phyloP scores from a whole-genome alignment of 2,113 vertebrate genomes.

The Micronycteris hirsuta region DNA sequence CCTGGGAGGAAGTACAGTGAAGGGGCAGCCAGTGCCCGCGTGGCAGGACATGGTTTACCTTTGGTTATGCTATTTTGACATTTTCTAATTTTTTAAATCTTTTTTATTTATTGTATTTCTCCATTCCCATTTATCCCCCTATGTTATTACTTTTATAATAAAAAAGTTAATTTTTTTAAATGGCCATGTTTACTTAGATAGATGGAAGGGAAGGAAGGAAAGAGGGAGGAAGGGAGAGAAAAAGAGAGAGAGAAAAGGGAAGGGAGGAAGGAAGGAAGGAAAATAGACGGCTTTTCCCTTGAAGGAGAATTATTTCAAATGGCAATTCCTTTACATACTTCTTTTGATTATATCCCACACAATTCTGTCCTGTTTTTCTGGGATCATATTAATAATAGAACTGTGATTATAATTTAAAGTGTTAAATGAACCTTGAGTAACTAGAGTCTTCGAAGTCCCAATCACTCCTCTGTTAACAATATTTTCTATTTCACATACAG shows the following conservation, averaged over 20 bases:
- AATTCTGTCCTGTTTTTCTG: constrained; percentile 1
- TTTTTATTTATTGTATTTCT: no score
- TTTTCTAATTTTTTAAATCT: not conserved
- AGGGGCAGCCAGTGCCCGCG: not conserved
- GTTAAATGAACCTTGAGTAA: not conserved
- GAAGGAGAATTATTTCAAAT: not conserved
- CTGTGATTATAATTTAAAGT: constrained; percentile 3
- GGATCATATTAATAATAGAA: constrained; percentile 46
- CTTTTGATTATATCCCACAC: not conserved
- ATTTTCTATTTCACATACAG: constrained; percentile 33
- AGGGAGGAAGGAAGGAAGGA: not conserved
- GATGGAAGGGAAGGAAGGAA: not conserved
- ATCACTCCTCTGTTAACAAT: not conserved
- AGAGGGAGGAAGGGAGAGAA: no score
- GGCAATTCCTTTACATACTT: not conserved
- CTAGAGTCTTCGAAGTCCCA: not conserved
- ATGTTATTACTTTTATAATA: constrained; percentile 1
- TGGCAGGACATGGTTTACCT: not conserved
- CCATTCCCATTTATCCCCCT: not conserved
- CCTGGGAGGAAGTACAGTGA: not conserved
- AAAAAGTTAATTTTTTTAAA: not conserved
- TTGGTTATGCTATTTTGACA: constrained; percentile 11
- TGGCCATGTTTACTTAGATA: not conserved
- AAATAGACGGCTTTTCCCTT: not conserved
- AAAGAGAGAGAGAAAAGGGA: no score